Evolutionary conservation across 2,888 invertebrate species (phyloP).

Genomic region (Lasius platythorax): DNA sequence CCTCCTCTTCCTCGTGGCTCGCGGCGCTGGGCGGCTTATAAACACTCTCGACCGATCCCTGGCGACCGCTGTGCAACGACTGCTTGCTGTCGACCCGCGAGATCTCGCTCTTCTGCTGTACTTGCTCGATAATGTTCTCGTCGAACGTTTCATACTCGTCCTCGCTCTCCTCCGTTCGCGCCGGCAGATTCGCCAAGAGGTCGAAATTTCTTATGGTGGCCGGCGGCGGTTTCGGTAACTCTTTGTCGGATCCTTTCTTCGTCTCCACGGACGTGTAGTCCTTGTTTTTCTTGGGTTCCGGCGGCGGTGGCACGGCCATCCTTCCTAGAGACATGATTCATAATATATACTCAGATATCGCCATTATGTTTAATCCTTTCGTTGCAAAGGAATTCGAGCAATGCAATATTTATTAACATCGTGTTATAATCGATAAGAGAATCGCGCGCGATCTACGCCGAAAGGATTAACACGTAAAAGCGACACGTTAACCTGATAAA

Average conservation of each 20-base stretch:
- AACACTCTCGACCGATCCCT: constrained; percentile 80
- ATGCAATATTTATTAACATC: background rate
- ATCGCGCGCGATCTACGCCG: background rate
- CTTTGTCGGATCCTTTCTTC: constrained; percentile 47
- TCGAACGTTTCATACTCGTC: constrained; percentile 83
- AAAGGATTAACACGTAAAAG: background rate
- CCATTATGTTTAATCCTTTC: constrained; percentile 4
- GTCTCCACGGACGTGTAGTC: constrained; percentile 17
- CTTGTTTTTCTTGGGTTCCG: constrained; percentile 67
- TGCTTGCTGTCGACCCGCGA: constrained; percentile 78
- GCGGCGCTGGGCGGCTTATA: constrained; percentile 79
- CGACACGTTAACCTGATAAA: background rate
- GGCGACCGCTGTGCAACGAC: constrained; percentile 75
- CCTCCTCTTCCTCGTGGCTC: constrained; percentile 78
- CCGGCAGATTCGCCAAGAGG: constrained; percentile 82
- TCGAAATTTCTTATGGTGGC: constrained; percentile 78
- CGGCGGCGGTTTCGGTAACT: constrained; percentile 74
- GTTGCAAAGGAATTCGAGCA: background rate
- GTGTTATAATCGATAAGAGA: background rate
- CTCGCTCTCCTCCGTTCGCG: constrained; percentile 80
- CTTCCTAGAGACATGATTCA: constrained; percentile 64
- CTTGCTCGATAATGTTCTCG: constrained; percentile 78
- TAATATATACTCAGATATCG: background rate
- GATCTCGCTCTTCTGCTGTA: constrained; percentile 71
- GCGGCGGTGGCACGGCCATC: constrained; percentile 73